A percentile compares a stretch with the other conserved stretches of the same genome.
These are phyloP conservation scores for Aspidiotus rigidus DNA, from an alignment of 2,888 invertebrate species.

Conservation along the genomic window DNA sequence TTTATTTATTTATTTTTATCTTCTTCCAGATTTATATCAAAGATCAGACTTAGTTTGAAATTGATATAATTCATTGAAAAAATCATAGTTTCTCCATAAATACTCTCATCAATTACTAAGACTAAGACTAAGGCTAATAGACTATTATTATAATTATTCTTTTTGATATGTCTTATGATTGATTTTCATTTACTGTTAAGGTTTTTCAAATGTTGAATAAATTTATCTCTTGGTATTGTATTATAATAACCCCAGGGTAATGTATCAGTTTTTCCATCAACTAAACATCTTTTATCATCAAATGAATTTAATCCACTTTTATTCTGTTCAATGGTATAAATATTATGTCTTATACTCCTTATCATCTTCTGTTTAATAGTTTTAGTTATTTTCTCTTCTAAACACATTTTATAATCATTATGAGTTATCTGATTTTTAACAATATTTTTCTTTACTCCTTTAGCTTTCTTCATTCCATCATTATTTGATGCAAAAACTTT, in stretches of 20 bases:
- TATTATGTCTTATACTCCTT: constrained; percentile 2
- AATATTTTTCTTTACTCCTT: constrained; percentile 7
- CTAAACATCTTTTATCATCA: constrained; percentile 4
- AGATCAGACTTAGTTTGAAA: background rate
- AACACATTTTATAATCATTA: constrained; percentile 11
- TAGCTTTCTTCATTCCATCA: constrained; percentile 15
- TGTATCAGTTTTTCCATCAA: constrained; percentile 4
- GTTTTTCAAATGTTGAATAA: constrained; percentile 4
- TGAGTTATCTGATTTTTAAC: constrained; percentile 6
- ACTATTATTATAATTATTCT: too few species aligned
- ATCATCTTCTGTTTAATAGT: background rate
- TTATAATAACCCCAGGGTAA: constrained; percentile 6
- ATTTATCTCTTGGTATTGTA: background rate
- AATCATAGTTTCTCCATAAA: background rate
- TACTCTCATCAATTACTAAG: too few species aligned
- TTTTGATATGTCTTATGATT: too few species aligned
- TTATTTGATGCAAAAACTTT: constrained; percentile 6
- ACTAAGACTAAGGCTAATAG: too few species aligned
- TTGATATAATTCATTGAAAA: background rate
- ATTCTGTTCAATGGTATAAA: constrained; percentile 16
- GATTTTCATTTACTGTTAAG: background rate
- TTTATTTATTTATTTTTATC: too few species aligned
- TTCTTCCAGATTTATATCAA: background rate
- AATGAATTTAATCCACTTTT: constrained; percentile 6
- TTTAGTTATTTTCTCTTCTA: constrained; percentile 5